Conservation (phyloP, 2,113 vertebrate genomes). For the Zapornia atra region DNA sequence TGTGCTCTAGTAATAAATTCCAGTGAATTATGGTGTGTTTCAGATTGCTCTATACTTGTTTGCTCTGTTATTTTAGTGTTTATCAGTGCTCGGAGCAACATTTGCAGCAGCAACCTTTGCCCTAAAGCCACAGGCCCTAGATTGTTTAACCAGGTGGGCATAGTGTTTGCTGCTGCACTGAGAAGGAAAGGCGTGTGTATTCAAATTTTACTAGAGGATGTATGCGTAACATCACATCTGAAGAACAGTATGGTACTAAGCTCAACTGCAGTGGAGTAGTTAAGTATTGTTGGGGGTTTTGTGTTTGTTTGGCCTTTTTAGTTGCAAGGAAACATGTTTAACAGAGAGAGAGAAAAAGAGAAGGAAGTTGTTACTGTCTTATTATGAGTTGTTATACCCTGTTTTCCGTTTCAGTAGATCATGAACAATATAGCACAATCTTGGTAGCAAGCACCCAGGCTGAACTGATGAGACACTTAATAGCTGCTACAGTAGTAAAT, state of each 20-base stretch:
- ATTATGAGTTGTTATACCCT: not conserved
- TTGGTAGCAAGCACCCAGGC: not conserved
- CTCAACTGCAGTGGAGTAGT: not conserved
- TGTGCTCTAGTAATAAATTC: not conserved
- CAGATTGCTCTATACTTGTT: not conserved
- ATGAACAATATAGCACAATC: not conserved
- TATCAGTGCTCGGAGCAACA: not conserved
- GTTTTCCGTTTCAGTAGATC: not conserved
- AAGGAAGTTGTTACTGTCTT: not conserved
- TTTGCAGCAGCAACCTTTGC: not conserved
- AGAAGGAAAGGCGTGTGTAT: not conserved
- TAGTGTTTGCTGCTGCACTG: not conserved
- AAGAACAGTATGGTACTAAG: not conserved
- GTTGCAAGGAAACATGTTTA: not conserved
- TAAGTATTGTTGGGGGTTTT: not conserved
- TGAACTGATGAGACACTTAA: not conserved
- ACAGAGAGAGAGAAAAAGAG: not conserved
- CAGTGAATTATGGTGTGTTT: not conserved
- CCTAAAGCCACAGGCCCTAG: not conserved
- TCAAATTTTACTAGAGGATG: not conserved
- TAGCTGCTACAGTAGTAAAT: not conserved
- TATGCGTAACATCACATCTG: not conserved
- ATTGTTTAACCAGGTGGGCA: not conserved
- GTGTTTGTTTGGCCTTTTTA: not conserved
- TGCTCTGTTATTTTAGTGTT: not conserved